Evolutionary conservation across 2,888 invertebrate species (phyloP), one percentile per base, ranked within the genome.

Genomic region (Girardia tigrina): DNA sequence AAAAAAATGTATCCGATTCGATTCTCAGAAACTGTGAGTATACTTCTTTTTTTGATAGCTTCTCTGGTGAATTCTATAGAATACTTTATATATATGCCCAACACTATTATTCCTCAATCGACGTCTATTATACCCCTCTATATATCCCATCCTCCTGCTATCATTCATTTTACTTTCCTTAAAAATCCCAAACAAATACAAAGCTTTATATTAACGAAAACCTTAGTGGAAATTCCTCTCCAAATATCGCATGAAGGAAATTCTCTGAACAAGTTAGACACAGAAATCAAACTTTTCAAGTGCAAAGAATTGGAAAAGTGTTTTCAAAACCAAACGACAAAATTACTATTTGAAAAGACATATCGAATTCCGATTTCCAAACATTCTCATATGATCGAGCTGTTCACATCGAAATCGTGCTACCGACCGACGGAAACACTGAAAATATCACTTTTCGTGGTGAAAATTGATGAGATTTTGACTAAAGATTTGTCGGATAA

Each of bases 1-100:
- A n/a, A n/a, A n/a, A 56, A 56, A 4, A 56, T 56, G 56, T 20
- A 56, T 56, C 56, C 20, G 6, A 56, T 12, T n/a, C 20, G 23
- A 56, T 12, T 56, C n/a, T 6, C 56, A 4, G 23, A 4, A 12
- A 2, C 23, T 8, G 56, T 56, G 56, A 56, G 56, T 56, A 56
- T 56, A 56, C 4, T 56, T 56, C 56, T 56, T 56, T 6, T 56
- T 12, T 20, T 56, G 4, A 8, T 56, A 4, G n/a, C n/a, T 56
- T 56, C 56, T 12, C 6, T 23, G 4, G 56, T 4, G 4, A n/a
- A 56, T 56, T 56, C 56, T 20, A n/a, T 56, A n/a, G 56, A 56
- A 56, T 56, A 56, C 23, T 56, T 56, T n/a, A 56, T 56, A 6
- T 56, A 56, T 56, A 56, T 56, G 56, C 56, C 56, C 56, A 56